These are phyloP conservation scores for Meteorus cinctellus DNA, from an alignment of 2,888 invertebrate species.

Conservation along the genomic window DNA sequence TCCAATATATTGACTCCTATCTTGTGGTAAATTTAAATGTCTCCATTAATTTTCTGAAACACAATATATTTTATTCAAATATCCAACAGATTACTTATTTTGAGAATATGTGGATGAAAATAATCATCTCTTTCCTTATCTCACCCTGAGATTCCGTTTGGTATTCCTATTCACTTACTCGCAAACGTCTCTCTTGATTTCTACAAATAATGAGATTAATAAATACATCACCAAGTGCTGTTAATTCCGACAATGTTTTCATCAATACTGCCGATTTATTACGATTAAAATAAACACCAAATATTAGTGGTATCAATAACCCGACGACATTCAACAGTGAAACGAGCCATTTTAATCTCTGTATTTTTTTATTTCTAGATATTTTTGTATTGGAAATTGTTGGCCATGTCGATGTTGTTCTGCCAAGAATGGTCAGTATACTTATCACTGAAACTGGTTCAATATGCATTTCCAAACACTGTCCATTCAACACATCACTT, in stretches of 20 bases:
- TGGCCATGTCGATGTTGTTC: slow-evolving; percentile 58
- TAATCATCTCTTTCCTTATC: not conserved
- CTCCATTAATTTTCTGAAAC: too few species aligned
- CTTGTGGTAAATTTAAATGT: too few species aligned
- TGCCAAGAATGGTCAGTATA: slow-evolving; percentile 49
- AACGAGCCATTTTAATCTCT: slow-evolving; percentile 54
- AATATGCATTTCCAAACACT: not conserved
- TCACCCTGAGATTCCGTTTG: not conserved
- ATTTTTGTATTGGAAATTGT: slow-evolving; percentile 39
- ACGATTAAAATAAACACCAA: slow-evolving; percentile 56
- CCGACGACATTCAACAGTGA: slow-evolving; percentile 48
- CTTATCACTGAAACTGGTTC: not conserved
- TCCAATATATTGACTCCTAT: too few species aligned
- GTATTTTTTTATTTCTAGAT: slow-evolving; percentile 36
- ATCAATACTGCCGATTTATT: slow-evolving; percentile 51
- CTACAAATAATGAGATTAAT: slow-evolving; percentile 60
- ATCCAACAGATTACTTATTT: too few species aligned
- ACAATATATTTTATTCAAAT: too few species aligned
- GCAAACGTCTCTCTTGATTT: slow-evolving; percentile 53
- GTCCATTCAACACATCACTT: not conserved
- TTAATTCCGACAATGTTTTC: slow-evolving; percentile 60
- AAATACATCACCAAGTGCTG: slow-evolving; percentile 56
- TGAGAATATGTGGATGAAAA: not conserved
- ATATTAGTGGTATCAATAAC: slow-evolving; percentile 54
- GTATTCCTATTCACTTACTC: slow-evolving; percentile 50